phyloP scores from a whole-genome alignment of 2,888 invertebrate genomes.

The Ophioninae sp. region DNA sequence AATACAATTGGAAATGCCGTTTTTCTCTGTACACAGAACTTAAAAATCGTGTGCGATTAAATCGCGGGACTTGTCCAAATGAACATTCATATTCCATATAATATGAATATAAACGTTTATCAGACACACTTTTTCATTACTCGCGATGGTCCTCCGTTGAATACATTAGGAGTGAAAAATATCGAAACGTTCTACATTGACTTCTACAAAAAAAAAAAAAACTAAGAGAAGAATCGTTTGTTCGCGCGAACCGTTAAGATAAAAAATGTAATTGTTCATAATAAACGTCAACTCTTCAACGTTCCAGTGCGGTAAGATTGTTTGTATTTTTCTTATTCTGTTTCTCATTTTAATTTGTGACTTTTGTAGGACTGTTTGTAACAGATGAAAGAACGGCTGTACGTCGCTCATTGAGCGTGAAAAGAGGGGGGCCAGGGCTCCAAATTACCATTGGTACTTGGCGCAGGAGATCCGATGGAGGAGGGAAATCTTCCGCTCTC shows the following conservation, averaged over 20 bases:
- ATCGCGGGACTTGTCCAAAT: no score
- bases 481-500: conserved; percentile 33
- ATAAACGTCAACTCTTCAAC: conserved; percentile 23
- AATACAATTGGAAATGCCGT: no score
- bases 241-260: conserved; percentile 6
- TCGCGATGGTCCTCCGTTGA: no score
- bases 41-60: no score
- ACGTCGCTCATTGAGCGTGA: conserved; percentile 32
- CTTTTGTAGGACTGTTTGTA: conserved; percentile 44
- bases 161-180: no score
- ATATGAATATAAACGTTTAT: no score
- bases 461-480: conserved; percentile 8
- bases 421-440: conserved; percentile 1
- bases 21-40: no score
- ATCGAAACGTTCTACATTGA: no score
- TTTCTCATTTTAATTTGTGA: conserved; percentile 33
- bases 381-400: conserved; percentile 46
- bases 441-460: conserved; percentile 54
- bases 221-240: no score
- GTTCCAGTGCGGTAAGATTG: neutral
- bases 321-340: neutral
- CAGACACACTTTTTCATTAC: no score
- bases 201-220: no score
- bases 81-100: no score
- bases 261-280: conserved; percentile 12